Conservation (phyloP, 2,888 invertebrate genomes). For the Dryomyza anilis region DNA sequence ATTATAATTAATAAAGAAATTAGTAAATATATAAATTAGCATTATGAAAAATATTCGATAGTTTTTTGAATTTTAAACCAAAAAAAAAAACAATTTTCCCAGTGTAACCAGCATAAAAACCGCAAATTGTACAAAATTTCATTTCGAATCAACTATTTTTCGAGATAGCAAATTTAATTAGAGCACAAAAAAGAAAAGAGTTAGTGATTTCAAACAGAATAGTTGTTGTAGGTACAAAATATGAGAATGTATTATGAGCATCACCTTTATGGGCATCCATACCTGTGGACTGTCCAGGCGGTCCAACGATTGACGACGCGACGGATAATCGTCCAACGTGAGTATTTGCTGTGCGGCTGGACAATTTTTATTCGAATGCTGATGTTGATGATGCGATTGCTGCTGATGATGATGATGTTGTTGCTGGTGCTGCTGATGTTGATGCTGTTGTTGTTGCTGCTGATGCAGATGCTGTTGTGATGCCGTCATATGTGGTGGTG, state of each 20-base stretch:
- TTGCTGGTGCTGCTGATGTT: too few relatives aligned
- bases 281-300: slow-evolving; percentile 64
- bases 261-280: slow-evolving; percentile 41
- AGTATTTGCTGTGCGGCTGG: slow-evolving; percentile 61
- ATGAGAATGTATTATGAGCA: background rate
- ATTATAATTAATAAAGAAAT: too few relatives aligned
- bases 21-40: too few relatives aligned
- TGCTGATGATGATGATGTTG: too few relatives aligned
- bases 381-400: too few relatives aligned
- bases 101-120: too few relatives aligned
- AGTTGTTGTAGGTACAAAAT: background rate
- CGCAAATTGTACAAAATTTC: slow-evolving; percentile 16
- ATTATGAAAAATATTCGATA: too few relatives aligned
- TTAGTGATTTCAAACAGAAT: background rate
- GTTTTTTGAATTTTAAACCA: too few relatives aligned
- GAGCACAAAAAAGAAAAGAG: background rate
- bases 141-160: slow-evolving; percentile 17
- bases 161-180: too few relatives aligned
- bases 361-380: slow-evolving; percentile 59
- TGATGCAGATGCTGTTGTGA: slow-evolving; percentile 58
- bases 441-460: too few relatives aligned
- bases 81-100: too few relatives aligned
- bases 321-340: slow-evolving; percentile 64
- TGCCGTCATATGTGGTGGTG: slow-evolving; percentile 53
- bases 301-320: slow-evolving; percentile 68